These are phyloP conservation scores for Lepidurus couesii DNA, from an alignment of 1,140 invertebrate genomes.

Conservation along the genomic window DNA sequence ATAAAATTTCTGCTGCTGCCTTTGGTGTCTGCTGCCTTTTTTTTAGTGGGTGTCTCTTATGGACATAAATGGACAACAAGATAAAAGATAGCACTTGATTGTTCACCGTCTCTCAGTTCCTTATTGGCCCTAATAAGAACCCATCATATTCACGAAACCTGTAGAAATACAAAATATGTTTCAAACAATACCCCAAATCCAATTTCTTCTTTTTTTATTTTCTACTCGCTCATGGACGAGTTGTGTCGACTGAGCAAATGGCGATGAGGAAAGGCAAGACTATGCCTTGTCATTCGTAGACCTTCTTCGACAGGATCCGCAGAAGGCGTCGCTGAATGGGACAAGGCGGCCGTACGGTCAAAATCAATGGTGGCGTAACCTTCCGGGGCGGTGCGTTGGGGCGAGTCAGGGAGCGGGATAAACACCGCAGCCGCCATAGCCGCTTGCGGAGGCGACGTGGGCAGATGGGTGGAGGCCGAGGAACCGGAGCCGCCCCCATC, in stretches of 20 bases:
- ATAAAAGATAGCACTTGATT: slow-evolving; percentile 4
- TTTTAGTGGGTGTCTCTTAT: not conserved
- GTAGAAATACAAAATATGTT: not conserved
- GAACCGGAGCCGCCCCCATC: slow-evolving; percentile 38
- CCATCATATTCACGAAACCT: slow-evolving; percentile 5
- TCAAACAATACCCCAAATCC: slow-evolving; percentile 9
- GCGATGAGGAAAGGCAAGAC: slow-evolving; percentile 29
- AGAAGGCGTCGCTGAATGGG: slow-evolving; percentile 41
- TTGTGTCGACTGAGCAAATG: slow-evolving; percentile 32
- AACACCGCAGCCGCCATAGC: slow-evolving; percentile 36
- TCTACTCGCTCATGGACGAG: slow-evolving; percentile 35
- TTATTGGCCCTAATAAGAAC: not conserved
- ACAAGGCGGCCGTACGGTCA: slow-evolving; percentile 79
- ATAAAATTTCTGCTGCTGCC: slow-evolving; percentile 7
- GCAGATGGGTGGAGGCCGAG: slow-evolving; percentile 35
- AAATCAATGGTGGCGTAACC: slow-evolving; percentile 92
- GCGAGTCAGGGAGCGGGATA: slow-evolving; percentile 36
- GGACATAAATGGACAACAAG: not conserved
- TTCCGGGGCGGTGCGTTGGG: slow-evolving; percentile 47
- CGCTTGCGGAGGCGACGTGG: slow-evolving; percentile 30
- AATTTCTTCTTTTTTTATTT: slow-evolving; percentile 24
- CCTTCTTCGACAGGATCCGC: slow-evolving; percentile 40
- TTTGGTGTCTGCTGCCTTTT: not conserved
- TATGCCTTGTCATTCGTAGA: slow-evolving; percentile 47
- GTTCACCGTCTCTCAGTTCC: not conserved